These are phyloP conservation scores for Athripsodes cinereus DNA, from an alignment of 2,888 invertebrate species.

Conservation along the genomic window DNA sequence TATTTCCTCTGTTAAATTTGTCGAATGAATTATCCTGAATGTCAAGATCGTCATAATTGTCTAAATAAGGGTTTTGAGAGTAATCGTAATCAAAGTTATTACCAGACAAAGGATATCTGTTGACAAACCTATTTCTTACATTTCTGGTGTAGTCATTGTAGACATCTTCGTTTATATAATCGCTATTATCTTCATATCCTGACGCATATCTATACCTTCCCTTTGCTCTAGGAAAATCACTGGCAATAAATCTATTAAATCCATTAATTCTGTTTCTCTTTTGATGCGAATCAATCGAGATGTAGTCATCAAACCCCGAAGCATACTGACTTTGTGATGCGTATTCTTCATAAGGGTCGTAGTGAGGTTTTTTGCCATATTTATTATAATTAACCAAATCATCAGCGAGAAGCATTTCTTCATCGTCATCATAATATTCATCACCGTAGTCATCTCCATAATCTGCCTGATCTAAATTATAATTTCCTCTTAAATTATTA, in stretches of 20 bases:
- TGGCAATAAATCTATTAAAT: background rate
- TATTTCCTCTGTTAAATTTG: background rate
- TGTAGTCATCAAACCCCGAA: slow-evolving; percentile 15
- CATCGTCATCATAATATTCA: slow-evolving; percentile 17
- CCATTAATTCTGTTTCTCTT: slow-evolving; percentile 5
- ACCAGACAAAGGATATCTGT: background rate
- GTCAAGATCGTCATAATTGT: slow-evolving; percentile 9
- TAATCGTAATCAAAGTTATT: slow-evolving; percentile 12
- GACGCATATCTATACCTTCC: slow-evolving; percentile 19
- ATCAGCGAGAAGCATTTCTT: background rate
- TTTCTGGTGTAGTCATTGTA: slow-evolving; percentile 13
- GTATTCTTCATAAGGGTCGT: background rate
- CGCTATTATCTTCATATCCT: slow-evolving; percentile 8
- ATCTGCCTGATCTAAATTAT: background rate
- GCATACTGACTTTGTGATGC: slow-evolving; percentile 16
- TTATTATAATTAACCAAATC: background rate
- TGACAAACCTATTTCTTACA: background rate
- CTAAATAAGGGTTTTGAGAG: slow-evolving; percentile 5
- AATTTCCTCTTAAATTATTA: background rate
- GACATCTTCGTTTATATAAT: slow-evolving; percentile 14
- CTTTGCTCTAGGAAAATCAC: background rate
- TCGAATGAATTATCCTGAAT: background rate
- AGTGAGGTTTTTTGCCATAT: background rate
- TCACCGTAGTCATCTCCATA: slow-evolving; percentile 22
- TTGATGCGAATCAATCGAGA: slow-evolving; percentile 4